These are phyloP conservation scores for Lepidochrysops patricia DNA, from an alignment of 2,888 invertebrate genomes.

Conservation along the genomic window DNA sequence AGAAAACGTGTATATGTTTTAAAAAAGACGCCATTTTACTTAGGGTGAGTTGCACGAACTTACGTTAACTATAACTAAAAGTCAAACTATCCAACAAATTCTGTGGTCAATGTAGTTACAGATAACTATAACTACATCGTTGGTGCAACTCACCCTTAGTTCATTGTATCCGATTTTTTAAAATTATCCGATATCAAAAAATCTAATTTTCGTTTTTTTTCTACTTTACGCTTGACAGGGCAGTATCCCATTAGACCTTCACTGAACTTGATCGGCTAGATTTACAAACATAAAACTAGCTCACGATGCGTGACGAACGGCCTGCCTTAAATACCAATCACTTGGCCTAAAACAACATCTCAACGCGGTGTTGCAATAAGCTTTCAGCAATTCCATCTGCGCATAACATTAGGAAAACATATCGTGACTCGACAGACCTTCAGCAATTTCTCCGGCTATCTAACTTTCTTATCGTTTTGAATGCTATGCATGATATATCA, in stretches of 20 bases:
- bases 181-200: no score
- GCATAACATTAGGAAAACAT: neutral
- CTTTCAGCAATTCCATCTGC: slow-evolving; percentile 2
- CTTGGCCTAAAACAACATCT: slow-evolving; percentile 61
- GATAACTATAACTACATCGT: no score
- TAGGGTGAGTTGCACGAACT: no score
- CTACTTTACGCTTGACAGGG: no score
- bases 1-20: no score
- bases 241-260: neutral
- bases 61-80: no score
- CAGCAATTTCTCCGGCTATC: neutral
- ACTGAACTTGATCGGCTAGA: slow-evolving; percentile 42
- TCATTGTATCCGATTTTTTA: no score
- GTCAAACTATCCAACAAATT: no score
- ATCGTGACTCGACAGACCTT: neutral
- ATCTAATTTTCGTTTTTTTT: no score
- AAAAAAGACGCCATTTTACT: no score
- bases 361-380: slow-evolving; percentile 44
- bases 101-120: no score
- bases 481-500: slow-evolving; percentile 2
- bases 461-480: slow-evolving; percentile 1
- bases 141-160: no score
- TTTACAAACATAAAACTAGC: slow-evolving; percentile 36
- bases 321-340: slow-evolving; percentile 57
- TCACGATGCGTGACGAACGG: slow-evolving; percentile 47